Percentiles rank a stretch among this genome's conserved stretches.
Conservation (phyloP, 2,113 vertebrate genomes). For the Notothenia coriiceps region DNA sequence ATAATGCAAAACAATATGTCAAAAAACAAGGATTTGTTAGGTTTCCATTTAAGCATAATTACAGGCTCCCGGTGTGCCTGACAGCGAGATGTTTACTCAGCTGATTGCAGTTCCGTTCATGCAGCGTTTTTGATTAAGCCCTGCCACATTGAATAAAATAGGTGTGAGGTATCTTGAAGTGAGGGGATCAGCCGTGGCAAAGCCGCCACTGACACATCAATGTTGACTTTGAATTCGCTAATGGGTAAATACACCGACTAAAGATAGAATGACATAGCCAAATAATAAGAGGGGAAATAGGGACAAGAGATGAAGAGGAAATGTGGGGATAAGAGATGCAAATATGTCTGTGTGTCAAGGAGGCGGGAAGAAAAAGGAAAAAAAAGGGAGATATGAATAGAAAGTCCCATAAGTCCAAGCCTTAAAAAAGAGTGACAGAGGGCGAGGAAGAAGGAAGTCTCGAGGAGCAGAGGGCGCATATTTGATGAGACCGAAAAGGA, state of each 20-base stretch:
- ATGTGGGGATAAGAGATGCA: neutral
- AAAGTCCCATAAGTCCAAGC: slow-evolving; percentile 2
- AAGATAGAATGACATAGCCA: slow-evolving; percentile 12
- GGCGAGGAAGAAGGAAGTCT: slow-evolving; percentile 21
- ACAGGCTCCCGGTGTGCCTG: slow-evolving; percentile 26
- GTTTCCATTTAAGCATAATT: slow-evolving; percentile 41
- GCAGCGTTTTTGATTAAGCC: slow-evolving; percentile 57
- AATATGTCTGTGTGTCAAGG: neutral
- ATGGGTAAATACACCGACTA: slow-evolving; percentile 27
- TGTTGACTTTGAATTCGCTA: slow-evolving; percentile 45
- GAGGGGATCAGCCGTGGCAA: slow-evolving; percentile 29
- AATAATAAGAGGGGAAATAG: slow-evolving; percentile 2
- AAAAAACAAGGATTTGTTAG: slow-evolving; percentile 30
- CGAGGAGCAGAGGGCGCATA: slow-evolving; percentile 40
- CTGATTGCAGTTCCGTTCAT: slow-evolving; percentile 55
- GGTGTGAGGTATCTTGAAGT: slow-evolving; percentile 46
- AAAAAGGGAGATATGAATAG: slow-evolving; percentile 13
- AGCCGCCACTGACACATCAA: slow-evolving; percentile 15
- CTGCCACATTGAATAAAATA: slow-evolving; percentile 29
- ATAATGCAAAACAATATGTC: slow-evolving; percentile 9
- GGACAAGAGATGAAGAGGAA: neutral
- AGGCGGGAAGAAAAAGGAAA: neutral
- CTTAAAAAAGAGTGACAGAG: slow-evolving; percentile 33
- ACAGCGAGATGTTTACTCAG: slow-evolving; percentile 55
- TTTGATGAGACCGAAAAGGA: slow-evolving; percentile 36